Conservation (phyloP, 1,140 invertebrate species). For the Listronotus bonariensis region DNA sequence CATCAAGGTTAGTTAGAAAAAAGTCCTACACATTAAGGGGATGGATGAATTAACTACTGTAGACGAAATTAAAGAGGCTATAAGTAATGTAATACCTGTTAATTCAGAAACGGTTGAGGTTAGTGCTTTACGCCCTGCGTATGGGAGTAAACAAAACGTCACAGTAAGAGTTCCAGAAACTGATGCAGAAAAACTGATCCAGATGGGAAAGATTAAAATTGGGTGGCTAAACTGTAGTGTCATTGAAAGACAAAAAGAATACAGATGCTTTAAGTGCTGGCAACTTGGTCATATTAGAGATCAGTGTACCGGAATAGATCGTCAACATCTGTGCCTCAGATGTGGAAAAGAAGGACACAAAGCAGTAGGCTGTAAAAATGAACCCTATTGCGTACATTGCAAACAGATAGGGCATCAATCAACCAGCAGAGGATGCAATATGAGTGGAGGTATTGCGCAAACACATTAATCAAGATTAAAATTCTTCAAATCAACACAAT, state of each 20-base stretch:
- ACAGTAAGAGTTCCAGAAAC: no score
- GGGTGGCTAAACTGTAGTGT: slow-evolving; percentile 6
- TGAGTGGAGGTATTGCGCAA: neutral
- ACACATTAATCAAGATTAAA: neutral
- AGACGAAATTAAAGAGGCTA: no score
- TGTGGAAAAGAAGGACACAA: slow-evolving; percentile 17
- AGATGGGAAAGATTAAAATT: neutral
- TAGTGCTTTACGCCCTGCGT: no score
- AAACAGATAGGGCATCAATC: slow-evolving; percentile 7
- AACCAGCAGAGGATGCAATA: slow-evolving; percentile 3
- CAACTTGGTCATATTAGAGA: slow-evolving; percentile 12
- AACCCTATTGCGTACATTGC: slow-evolving; percentile 8
- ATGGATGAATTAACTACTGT: no score
- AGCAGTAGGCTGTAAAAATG: slow-evolving; percentile 10
- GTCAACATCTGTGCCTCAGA: slow-evolving; percentile 4
- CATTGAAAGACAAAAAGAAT: neutral
- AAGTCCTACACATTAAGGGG: no score
- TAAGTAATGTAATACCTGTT: no score
- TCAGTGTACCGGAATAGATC: slow-evolving; percentile 14
- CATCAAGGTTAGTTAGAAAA: no score
- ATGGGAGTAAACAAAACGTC: no score
- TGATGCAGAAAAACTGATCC: no score
- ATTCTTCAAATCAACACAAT: neutral
- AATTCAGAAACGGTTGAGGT: no score
- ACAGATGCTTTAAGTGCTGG: slow-evolving; percentile 21